Conservation (phyloP, 2,888 invertebrate genomes). For the Portevinia maculata region DNA sequence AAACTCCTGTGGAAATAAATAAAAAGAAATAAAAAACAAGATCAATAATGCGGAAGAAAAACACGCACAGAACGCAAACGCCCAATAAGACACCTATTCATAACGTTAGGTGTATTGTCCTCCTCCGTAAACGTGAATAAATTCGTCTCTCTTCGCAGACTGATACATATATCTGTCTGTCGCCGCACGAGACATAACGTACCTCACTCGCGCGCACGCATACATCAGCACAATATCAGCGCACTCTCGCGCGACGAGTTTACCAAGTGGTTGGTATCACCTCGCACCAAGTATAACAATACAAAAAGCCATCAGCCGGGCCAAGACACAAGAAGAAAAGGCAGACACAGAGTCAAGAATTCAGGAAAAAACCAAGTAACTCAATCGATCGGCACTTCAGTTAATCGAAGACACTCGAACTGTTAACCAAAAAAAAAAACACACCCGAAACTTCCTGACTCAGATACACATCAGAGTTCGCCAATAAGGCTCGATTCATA, state of each 20-base stretch:
- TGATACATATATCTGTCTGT: slow-evolving; percentile 51
- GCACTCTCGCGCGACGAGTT: slow-evolving; percentile 49
- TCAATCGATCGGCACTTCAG: slow-evolving; percentile 68
- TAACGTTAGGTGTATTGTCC: slow-evolving; percentile 58
- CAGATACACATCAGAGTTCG: slow-evolving; percentile 44
- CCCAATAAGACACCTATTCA: slow-evolving; percentile 40
- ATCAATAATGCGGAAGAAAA: slow-evolving; percentile 58
- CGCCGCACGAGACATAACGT: slow-evolving; percentile 42
- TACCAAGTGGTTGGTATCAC: slow-evolving; percentile 30
- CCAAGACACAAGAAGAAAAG: slow-evolving; percentile 45
- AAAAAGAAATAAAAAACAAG: slow-evolving; percentile 31
- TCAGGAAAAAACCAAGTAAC: slow-evolving; percentile 72
- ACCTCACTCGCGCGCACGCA: slow-evolving; percentile 26
- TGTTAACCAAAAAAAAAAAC: slow-evolving; percentile 61
- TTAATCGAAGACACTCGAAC: slow-evolving; percentile 71
- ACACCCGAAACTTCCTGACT: neutral
- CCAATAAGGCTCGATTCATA: slow-evolving; percentile 40
- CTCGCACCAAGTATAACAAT: slow-evolving; percentile 48
- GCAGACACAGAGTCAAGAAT: slow-evolving; percentile 42
- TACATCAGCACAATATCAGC: slow-evolving; percentile 50
- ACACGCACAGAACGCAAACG: slow-evolving; percentile 25
- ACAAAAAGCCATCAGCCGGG: slow-evolving; percentile 57
- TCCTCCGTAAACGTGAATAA: slow-evolving; percentile 44
- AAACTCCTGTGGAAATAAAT: slow-evolving; percentile 1
- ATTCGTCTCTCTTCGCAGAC: slow-evolving; percentile 30